phyloP scores from a whole-genome alignment of 2,888 invertebrate species.

The Acanthococcus lagerstroemiae region DNA sequence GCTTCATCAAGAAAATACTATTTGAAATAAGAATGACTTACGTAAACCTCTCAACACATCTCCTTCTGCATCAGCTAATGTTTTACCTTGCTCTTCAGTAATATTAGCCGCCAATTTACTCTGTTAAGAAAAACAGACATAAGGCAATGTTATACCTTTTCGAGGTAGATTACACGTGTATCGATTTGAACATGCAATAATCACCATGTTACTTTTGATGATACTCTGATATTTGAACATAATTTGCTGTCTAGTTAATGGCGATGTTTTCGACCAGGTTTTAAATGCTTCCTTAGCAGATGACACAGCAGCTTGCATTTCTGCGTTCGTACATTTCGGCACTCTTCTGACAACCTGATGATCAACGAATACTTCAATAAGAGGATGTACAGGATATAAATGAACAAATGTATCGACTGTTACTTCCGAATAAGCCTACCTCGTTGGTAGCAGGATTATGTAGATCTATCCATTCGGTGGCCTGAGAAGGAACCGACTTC shows the following conservation, averaged over 20 bases:
- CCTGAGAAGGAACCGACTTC: constrained; percentile 72
- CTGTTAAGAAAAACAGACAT: constrained; percentile 36
- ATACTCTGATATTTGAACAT: constrained; percentile 73
- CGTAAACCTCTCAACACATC: constrained; percentile 95
- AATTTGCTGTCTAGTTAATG: constrained; percentile 82
- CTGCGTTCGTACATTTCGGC: constrained; percentile 76
- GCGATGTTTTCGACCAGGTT: constrained; percentile 83
- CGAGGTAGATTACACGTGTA: neutral
- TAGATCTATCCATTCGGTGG: constrained; percentile 87
- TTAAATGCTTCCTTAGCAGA: constrained; percentile 65
- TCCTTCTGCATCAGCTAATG: constrained; percentile 91
- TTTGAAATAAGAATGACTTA: constrained; percentile 48
- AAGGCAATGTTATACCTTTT: neutral
- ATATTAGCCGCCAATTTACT: constrained; percentile 82
- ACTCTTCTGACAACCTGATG: constrained; percentile 55
- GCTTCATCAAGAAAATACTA: too few relatives aligned
- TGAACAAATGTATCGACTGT: neutral
- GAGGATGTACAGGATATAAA: neutral
- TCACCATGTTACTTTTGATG: constrained; percentile 70
- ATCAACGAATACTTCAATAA: neutral
- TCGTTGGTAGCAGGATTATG: constrained; percentile 92
- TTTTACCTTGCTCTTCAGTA: constrained; percentile 95
- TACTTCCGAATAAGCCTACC: constrained; percentile 40
- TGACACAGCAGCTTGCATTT: constrained; percentile 81
- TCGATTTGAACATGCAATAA: neutral